Evolutionary conservation across 2,888 invertebrate species (phyloP).

Genomic region (Hipparchia semele): DNA sequence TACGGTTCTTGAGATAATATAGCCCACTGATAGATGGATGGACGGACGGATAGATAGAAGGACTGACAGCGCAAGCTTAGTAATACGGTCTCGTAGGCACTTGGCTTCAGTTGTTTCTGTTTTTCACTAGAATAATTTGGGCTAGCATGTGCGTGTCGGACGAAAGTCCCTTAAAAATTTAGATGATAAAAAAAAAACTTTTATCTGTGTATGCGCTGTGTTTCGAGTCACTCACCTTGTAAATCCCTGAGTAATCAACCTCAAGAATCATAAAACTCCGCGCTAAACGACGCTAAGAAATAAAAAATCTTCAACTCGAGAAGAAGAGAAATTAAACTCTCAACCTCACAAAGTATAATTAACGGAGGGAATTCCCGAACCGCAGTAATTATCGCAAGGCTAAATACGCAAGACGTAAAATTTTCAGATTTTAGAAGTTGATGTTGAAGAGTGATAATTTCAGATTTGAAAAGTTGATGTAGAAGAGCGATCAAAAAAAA

Average conservation of each 20-base stretch:
- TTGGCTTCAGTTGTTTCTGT: no score
- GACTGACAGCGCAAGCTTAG: no score
- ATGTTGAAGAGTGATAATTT: not conserved
- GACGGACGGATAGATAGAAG: no score
- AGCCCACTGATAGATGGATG: no score
- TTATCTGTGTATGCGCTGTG: not conserved
- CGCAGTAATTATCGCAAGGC: no score
- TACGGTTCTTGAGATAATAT: no score
- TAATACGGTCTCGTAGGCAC: no score
- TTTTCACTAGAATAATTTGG: no score
- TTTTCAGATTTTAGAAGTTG: not conserved
- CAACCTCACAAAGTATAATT: conserved; percentile 9
- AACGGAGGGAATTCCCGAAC: conserved; percentile 1
- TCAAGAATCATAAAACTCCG: not conserved
- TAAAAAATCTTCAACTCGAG: conserved; percentile 1
- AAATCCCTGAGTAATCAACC: not conserved
- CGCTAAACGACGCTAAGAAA: conserved; percentile 2
- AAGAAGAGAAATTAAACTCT: conserved; percentile 9
- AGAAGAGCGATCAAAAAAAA: no score
- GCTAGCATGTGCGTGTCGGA: no score
- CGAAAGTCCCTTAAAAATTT: no score
- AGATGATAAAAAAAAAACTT: not conserved
- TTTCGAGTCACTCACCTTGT: not conserved
- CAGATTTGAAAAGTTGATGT: no score
- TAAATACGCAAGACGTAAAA: not conserved